phyloP scores from a whole-genome alignment of 2,797 vertebrate genomes.

The Spinus olivaceus region DNA sequence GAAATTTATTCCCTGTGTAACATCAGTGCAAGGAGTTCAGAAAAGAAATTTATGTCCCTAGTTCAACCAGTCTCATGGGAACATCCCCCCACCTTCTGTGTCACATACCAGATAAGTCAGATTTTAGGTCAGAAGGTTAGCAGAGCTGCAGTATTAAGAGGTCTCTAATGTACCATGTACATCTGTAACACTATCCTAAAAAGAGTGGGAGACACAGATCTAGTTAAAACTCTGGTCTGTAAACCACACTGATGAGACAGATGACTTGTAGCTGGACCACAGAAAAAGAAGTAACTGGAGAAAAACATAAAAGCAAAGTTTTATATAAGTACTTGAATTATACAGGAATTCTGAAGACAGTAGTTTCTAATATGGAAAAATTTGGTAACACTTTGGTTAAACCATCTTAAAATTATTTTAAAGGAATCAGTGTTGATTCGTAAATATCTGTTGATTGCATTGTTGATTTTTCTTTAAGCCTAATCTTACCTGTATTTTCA shows the following conservation, averaged over 20 bases:
- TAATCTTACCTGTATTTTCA: slow-evolving; percentile 83
- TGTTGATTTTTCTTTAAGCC: background rate
- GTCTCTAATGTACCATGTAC: background rate
- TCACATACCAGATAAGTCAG: rapidly evolving
- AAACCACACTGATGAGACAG: background rate
- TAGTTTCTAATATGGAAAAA: background rate
- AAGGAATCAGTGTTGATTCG: background rate
- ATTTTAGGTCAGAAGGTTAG: background rate
- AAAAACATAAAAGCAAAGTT: background rate
- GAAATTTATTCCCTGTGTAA: background rate
- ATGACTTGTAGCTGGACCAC: background rate
- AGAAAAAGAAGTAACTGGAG: background rate
- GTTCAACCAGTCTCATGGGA: background rate
- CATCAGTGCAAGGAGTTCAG: background rate
- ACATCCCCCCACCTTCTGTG: background rate
- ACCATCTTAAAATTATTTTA: background rate
- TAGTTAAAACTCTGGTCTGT: background rate
- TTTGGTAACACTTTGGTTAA: background rate
- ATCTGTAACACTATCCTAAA: background rate
- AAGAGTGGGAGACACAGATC: background rate
- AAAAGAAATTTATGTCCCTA: background rate
- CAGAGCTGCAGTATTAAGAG: background rate
- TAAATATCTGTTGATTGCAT: background rate
- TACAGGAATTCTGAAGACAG: background rate
- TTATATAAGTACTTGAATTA: background rate